Percentiles rank a stretch among this genome's conserved stretches.
These are phyloP conservation scores for Gephyroberyx darwinii DNA, from an alignment of 2,797 vertebrate genomes.

Conservation along the genomic window DNA sequence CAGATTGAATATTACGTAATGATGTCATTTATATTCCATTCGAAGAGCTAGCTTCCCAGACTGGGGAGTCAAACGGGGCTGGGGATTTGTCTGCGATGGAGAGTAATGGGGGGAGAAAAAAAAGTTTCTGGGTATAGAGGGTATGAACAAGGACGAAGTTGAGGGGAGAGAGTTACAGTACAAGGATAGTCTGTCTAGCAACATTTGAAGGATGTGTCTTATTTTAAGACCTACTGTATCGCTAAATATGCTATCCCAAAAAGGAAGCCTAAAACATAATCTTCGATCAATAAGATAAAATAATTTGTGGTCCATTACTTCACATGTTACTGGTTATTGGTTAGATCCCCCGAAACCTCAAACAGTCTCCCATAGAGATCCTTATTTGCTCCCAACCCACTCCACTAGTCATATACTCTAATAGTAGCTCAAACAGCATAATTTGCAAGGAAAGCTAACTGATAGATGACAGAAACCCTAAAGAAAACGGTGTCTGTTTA, in stretches of 20 bases:
- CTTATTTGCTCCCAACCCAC: constrained; percentile 19
- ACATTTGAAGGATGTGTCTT: background rate
- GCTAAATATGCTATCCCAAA: too few relatives aligned
- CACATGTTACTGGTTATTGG: background rate
- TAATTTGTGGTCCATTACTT: background rate
- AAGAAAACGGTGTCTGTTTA: constrained; percentile 49
- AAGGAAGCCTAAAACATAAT: background rate
- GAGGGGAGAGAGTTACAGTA: background rate
- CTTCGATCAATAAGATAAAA: background rate
- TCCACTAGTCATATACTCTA: constrained; percentile 32
- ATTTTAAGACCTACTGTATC: background rate
- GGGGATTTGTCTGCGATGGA: constrained; percentile 71
- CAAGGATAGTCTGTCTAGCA: constrained; percentile 23
- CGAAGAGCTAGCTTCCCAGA: constrained; percentile 68
- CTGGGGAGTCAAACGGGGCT: constrained; percentile 63
- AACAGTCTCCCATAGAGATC: constrained; percentile 45
- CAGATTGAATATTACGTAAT: constrained; percentile 85
- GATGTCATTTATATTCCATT: constrained; percentile 84
- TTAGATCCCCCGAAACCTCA: constrained; percentile 34
- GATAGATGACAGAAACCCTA: constrained; percentile 18
- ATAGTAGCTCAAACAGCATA: constrained; percentile 52
- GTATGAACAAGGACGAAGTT: background rate
- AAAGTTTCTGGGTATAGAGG: constrained; percentile 42
- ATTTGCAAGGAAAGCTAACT: constrained; percentile 46
- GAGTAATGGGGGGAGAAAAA: constrained; percentile 33